Evolutionary conservation across 2,888 invertebrate genomes (phyloP), one percentile per base, ranked within the genome.

Genomic region (Eledone cirrhosa): DNA sequence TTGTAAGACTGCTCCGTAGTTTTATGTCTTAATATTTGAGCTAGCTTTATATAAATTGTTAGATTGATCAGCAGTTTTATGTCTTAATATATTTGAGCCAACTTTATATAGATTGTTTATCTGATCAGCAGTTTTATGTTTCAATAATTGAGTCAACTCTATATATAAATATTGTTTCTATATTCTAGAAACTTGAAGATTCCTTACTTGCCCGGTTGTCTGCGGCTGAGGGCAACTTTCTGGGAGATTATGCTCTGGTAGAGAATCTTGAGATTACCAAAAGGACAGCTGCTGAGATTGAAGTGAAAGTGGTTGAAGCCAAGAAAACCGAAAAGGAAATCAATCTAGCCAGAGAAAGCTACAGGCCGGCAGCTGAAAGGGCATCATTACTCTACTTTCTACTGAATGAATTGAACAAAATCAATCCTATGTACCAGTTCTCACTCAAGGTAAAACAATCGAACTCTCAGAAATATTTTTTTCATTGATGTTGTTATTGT

Each of bases 211-310:
- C 96, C 0, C 93, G 97, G 78, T 92, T 97, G 80, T 97, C 97
- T 1, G 96, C 97, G 2, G 97, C 97, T 8, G 96, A 96, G 78
- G 96, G 97, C 0, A 97, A 98, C 92, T 95, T 98, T 88, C 92
- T 98, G 65, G 97, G 96, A 22, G 98, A 98, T 90, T 97, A 97
- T 0, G 97, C 96, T 16, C 92, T 98, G 77, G 98, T 98, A 0
- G 98, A 98, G 91, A 98, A 98, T 92, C 93, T 98, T 83, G 98
- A 98, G 91, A 97, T 95, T 0, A 98, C 98, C 0, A 98, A 98
- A 91, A 94, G 94, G 87, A 98, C 98, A 5, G 98, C 98, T 0
- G 96, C 96, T 11, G 98, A 98, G 92, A 97, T 98, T 88, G 97
- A 98, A 90, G 93, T 88, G 80, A 91, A 98, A 93, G 97, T 98